These are phyloP conservation scores for Baccha elongata DNA, from an alignment of 2,888 invertebrate species.

Conservation along the genomic window DNA sequence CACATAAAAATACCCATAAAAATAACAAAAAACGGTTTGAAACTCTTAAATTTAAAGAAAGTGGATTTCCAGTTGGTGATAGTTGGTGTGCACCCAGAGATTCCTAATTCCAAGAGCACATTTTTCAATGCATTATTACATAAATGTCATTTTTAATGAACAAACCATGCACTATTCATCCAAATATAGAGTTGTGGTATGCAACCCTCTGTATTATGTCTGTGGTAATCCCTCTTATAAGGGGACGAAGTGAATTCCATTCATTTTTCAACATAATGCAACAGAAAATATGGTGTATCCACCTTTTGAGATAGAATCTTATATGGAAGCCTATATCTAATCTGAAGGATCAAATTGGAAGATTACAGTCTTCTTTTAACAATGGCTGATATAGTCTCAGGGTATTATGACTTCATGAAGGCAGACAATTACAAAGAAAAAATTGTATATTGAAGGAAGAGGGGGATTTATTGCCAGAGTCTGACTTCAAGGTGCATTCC, in stretches of 20 bases:
- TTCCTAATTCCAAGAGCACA: not conserved
- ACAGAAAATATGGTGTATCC: conserved; percentile 10
- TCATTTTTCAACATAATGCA: conserved; percentile 12
- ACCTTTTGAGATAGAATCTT: conserved; percentile 17
- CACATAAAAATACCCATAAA: conserved; percentile 64
- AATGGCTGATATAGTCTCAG: conserved; percentile 22
- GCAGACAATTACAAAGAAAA: conserved; percentile 1
- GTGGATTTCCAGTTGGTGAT: conserved; percentile 1
- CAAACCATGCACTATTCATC: conserved; percentile 25
- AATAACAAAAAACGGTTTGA: conserved; percentile 30
- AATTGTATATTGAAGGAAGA: not conserved
- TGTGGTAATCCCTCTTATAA: conserved; percentile 16
- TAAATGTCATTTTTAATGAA: conserved; percentile 62
- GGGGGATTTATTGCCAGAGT: conserved; percentile 8
- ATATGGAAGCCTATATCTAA: conserved; percentile 35
- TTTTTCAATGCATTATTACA: conserved; percentile 51
- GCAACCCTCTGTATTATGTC: not conserved
- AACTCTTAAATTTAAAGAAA: conserved; percentile 28
- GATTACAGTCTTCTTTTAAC: conserved; percentile 48
- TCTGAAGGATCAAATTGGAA: conserved; percentile 48
- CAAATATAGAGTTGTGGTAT: conserved; percentile 43
- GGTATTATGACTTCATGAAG: conserved; percentile 52
- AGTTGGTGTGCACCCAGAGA: conserved; percentile 7
- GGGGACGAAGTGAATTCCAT: conserved; percentile 22
- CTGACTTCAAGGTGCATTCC: conserved; percentile 32